phyloP scores from a whole-genome alignment of 2,797 vertebrate genomes.

The Sorex maritimensis region DNA sequence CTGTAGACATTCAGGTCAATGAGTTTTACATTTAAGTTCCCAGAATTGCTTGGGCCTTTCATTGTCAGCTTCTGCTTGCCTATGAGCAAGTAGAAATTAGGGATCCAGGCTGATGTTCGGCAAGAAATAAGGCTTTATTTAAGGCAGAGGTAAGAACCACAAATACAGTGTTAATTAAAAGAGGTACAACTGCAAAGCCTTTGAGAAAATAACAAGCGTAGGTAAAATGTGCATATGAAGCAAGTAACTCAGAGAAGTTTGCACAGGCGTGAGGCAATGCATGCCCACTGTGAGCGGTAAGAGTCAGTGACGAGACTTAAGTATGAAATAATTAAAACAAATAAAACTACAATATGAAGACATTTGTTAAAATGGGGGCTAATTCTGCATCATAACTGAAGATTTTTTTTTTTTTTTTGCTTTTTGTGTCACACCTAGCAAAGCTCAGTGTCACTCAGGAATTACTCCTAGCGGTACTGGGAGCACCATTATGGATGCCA shows the following conservation, averaged over 20 bases:
- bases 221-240: conserved; percentile 17
- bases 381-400: background rate
- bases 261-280: background rate
- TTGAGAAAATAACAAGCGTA: conserved; percentile 23
- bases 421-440: too few species aligned
- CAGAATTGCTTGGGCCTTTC: background rate
- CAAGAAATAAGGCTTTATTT: background rate
- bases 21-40: background rate
- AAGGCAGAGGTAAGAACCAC: background rate
- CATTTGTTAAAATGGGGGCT: background rate
- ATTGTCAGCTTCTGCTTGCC: background rate
- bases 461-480: too few species aligned
- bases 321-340: background rate
- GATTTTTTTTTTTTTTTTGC: too few species aligned
- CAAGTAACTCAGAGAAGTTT: background rate
- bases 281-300: accelerated
- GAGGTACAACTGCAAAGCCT: background rate
- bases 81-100: background rate
- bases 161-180: background rate
- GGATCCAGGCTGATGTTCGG: background rate
- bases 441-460: too few species aligned
- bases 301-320: background rate
- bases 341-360: background rate
- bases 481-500: too few species aligned
- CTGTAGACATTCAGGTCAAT: conserved; percentile 54